Evolutionary conservation across 1,140 invertebrate species (phyloP), one percentile per base, ranked within the genome.

Genomic region (Penaeus chinensis): DNA sequence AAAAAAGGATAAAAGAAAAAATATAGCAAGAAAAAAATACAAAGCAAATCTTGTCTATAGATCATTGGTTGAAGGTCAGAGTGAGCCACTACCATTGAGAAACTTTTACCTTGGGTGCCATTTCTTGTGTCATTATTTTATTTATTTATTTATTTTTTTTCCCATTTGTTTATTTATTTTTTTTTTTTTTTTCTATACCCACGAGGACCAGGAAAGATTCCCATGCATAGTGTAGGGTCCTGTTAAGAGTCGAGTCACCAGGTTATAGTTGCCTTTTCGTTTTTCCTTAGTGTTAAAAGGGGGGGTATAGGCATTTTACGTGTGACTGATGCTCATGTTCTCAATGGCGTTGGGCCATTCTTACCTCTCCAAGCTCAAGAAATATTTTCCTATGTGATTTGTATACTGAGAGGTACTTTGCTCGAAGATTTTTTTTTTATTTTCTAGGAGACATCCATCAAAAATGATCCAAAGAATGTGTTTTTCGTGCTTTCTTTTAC

Each of bases 351-450:
- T 83, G 80, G 80, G 86, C 74, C 80, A 77, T 81, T 54, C 61
- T 87, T n/a, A 37, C 66, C 77, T 85, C 65, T 76, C 42, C 63
- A 82, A 32, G 74, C 77, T 77, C 76, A 87, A 87, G 32, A 82
- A 78, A 82, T 87, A 82, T 86, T 87, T 87, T 82, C 86, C 74
- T 82, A 82, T 82, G 60, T 77, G 71, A 82, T 87, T 83, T 82
- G n/a, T 77, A 76, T 87, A 76, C 54, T 77, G 71, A 87, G 54
- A 54, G 54, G 54, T 54, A 54, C 54, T 54, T 54, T 54, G 54
- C 54, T 54, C 54, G 54, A 54, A 54, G 54, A 54, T 54, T 54
- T 54, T 54, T 54, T 54, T 54, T 54, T 54, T 54, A 0, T 54
- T 54, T 54, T 54, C 16, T 54, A 54, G 61, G 77, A 80, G 66